These are phyloP conservation scores for Sinocyclocheilus anophthalmus DNA, from an alignment of 2,113 vertebrate genomes.

Conservation along the genomic window DNA sequence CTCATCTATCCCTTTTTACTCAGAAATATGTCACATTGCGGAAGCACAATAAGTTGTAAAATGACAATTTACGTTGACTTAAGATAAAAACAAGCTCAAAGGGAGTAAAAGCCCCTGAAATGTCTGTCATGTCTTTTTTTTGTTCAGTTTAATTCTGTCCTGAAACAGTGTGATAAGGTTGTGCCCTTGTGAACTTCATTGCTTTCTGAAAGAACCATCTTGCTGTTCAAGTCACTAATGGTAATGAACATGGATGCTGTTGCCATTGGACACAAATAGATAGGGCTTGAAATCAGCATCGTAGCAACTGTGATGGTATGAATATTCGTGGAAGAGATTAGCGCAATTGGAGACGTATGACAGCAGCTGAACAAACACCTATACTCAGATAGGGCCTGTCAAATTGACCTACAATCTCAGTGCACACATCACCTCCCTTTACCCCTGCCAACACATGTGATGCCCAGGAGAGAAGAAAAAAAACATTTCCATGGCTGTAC, in stretches of 20 bases:
- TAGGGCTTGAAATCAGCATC: neutral
- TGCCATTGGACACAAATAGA: neutral
- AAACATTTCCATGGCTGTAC: neutral
- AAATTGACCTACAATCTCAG: neutral
- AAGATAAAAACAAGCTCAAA: slow-evolving; percentile 20
- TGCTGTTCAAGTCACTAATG: slow-evolving; percentile 4
- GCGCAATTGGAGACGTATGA: neutral
- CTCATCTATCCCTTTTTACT: neutral
- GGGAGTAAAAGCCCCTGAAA: neutral
- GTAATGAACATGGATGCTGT: neutral
- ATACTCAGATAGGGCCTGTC: slow-evolving; percentile 26
- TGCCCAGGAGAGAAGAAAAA: neutral
- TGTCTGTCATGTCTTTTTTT: neutral
- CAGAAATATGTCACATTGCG: neutral
- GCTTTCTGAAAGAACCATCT: neutral
- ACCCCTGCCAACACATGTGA: neutral
- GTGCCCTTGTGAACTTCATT: neutral
- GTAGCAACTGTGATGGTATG: slow-evolving; percentile 13
- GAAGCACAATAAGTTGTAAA: neutral
- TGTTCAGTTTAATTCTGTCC: neutral
- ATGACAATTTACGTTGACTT: neutral
- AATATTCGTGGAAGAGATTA: neutral
- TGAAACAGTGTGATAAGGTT: neutral
- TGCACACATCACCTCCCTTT: neutral
- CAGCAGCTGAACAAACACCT: slow-evolving; percentile 41